Conservation (phyloP, 2,888 invertebrate genomes). For the Tetropium fuscum region DNA sequence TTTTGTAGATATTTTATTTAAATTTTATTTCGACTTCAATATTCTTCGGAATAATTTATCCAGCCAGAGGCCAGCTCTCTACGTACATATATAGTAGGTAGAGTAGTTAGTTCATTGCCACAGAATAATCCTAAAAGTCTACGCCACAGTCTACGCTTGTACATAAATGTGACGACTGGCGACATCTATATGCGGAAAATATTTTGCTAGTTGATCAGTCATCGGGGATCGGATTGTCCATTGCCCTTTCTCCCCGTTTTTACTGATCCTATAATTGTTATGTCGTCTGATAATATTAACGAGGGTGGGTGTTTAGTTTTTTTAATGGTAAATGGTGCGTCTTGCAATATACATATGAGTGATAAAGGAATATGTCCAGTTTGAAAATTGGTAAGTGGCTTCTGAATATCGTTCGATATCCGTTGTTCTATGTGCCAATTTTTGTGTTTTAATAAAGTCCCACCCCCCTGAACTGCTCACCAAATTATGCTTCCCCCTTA, state of each 20-base stretch:
- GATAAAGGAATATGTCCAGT: constrained; percentile 72
- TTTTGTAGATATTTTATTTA: too few relatives aligned
- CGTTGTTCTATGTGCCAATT: background rate
- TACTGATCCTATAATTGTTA: constrained; percentile 48
- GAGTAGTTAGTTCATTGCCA: too few relatives aligned
- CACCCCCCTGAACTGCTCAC: constrained; percentile 57
- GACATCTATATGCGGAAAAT: constrained; percentile 1
- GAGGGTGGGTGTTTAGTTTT: constrained; percentile 43
- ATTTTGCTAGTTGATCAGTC: background rate
- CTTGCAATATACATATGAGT: constrained; percentile 55
- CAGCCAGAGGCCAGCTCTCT: too few relatives aligned
- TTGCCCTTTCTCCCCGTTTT: too few relatives aligned
- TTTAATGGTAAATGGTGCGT: constrained; percentile 52
- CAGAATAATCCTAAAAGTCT: too few relatives aligned
- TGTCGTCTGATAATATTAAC: constrained; percentile 47
- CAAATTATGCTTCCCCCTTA: constrained; percentile 38
- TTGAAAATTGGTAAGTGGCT: constrained; percentile 71
- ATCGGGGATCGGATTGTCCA: background rate
- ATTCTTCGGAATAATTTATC: too few relatives aligned
- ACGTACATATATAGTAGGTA: too few relatives aligned
- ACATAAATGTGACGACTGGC: too few relatives aligned
- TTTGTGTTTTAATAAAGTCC: constrained; percentile 56
- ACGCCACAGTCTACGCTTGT: too few relatives aligned
- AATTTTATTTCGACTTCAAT: too few relatives aligned
- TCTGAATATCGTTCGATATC: constrained; percentile 17